Evolutionary conservation across 2,888 invertebrate species (phyloP).

Genomic region (Tetrapedia diversipes): DNA sequence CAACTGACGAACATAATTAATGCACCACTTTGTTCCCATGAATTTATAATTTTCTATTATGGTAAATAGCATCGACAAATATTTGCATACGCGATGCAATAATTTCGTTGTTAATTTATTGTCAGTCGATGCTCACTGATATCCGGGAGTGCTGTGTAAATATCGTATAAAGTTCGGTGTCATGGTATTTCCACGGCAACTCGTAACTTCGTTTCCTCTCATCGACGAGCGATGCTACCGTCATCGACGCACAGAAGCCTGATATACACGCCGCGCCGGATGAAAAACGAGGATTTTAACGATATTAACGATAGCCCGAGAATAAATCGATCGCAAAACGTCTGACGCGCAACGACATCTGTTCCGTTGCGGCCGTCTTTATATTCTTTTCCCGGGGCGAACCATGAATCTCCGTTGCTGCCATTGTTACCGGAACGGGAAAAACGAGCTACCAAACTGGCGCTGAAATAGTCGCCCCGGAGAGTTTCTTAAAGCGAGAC

Average conservation of each 20-base stretch:
- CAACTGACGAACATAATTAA: slow-evolving; percentile 38
- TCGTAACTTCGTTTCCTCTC: slow-evolving; percentile 7
- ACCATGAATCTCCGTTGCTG: slow-evolving; percentile 64
- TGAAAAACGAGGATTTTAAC: slow-evolving; percentile 23
- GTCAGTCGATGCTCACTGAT: slow-evolving; percentile 23
- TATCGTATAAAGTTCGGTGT: not conserved
- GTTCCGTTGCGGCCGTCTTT: slow-evolving; percentile 34
- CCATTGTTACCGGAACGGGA: slow-evolving; percentile 62
- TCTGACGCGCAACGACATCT: slow-evolving; percentile 34
- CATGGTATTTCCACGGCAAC: not conserved
- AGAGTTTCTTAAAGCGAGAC: slow-evolving; percentile 64
- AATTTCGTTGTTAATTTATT: slow-evolving; percentile 49
- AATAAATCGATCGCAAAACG: slow-evolving; percentile 19
- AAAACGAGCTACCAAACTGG: slow-evolving; percentile 62
- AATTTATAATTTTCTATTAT: slow-evolving; percentile 47
- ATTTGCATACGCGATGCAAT: slow-evolving; percentile 33
- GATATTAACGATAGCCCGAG: slow-evolving; percentile 28
- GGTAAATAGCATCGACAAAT: slow-evolving; percentile 28
- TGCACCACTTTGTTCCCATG: slow-evolving; percentile 32
- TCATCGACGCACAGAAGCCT: not conserved
- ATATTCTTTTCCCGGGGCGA: slow-evolving; percentile 31
- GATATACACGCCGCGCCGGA: not conserved
- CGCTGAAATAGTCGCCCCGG: slow-evolving; percentile 51
- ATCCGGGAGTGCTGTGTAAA: slow-evolving; percentile 11
- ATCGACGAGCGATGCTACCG: not conserved